Evolutionary conservation across 2,888 invertebrate genomes (phyloP), one percentile per base, ranked within the genome.

Genomic region (Rhagonycha fulva): DNA sequence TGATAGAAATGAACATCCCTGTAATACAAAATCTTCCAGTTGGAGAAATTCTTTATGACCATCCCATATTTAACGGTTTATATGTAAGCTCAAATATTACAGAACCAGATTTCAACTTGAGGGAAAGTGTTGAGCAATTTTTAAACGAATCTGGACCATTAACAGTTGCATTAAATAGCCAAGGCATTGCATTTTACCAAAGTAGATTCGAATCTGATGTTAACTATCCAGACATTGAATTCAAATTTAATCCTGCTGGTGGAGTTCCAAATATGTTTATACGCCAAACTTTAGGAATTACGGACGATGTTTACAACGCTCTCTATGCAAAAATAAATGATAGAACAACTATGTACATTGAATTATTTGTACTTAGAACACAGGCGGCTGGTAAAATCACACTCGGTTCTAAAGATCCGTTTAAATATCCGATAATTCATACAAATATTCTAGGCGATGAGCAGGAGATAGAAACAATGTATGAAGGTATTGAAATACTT

Each of bases 11-110:
- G 5, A 87, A 89, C 62, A 92, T 92, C 71, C 87, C 89, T 2
- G 89, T 93, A 0, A 84, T 93, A 5, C 88, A 90, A 63, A 90
- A 94, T 87, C 87, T 94, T 68, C 91, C 91, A 68, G 94, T 95
- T 0, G 95, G 95, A 0, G 88, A 90, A 80, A 95, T 95, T 85
- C 87, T 95, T 1, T 94, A 94, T 84, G 93, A 95, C 83, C 95
- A 95, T 83, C 89, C 93, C 0, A 91, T 91, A 81, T 91, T 90
- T 2, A 86, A 92, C 1, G 83, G 91, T 0, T 85, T 92, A 2
- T 83, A 93, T 9, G 88, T 89, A 0, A 91, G 92, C 81, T 87
- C 89, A 84, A 89, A 91, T 0, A 88, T 90, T 0, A 91, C 91
- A 5, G 81, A 85, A 72, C 86, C 89, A 0, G 47, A 47, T 5